phyloP scores from a whole-genome alignment of 2,113 vertebrate species.

The Heterocephalus glaber region DNA sequence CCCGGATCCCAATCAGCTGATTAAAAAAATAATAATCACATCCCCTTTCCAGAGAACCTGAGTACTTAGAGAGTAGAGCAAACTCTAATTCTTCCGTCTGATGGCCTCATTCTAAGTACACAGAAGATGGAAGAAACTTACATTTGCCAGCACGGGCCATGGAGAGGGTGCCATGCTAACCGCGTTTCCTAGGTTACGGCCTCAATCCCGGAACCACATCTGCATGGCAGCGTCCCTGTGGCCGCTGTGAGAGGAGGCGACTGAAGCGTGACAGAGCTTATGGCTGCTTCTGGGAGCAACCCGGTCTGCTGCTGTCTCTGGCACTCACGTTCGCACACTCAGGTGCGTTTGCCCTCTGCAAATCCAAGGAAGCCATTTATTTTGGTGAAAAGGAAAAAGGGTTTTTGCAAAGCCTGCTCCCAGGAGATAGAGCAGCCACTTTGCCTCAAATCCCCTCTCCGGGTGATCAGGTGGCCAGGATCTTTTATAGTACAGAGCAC shows the following conservation, averaged over 20 bases:
- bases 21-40: constrained; percentile 37
- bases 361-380: background rate
- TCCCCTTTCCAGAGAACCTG: background rate
- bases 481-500: background rate
- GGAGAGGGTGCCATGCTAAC: rapidly evolving
- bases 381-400: background rate
- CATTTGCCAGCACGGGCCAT: rapidly evolving
- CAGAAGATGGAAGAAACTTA: background rate
- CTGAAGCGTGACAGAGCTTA: background rate
- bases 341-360: background rate
- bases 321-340: background rate
- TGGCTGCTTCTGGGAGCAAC: background rate
- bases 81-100: background rate
- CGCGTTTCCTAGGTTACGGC: background rate
- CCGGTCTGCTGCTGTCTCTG: rapidly evolving
- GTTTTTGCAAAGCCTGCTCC: background rate
- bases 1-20: constrained; percentile 39
- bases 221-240: background rate
- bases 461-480: rapidly evolving
- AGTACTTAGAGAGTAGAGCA: background rate
- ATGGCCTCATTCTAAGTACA: background rate
- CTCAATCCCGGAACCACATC: background rate
- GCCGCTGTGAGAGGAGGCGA: background rate
- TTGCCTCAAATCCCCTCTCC: background rate
- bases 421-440: background rate